A percentile compares a stretch with the other conserved stretches of the same genome.
These are phyloP conservation scores for Corydoras maculifer DNA, from an alignment of 2,113 vertebrate genomes.

Conservation along the genomic window DNA sequence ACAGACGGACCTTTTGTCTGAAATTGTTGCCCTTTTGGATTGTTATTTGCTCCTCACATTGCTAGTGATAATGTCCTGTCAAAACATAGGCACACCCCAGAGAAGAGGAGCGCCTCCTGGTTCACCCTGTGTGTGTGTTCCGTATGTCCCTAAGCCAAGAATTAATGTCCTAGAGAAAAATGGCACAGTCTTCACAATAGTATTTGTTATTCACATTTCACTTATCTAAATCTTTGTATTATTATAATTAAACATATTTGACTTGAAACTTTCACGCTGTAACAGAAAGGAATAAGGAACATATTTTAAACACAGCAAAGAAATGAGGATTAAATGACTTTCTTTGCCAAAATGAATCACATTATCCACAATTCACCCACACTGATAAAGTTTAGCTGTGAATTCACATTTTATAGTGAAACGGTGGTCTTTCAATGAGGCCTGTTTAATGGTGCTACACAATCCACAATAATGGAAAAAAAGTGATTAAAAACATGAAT, in stretches of 20 bases:
- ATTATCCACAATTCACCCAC: too few species aligned
- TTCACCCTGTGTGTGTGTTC: conserved; percentile 19
- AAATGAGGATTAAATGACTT: too few species aligned
- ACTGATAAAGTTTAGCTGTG: too few species aligned
- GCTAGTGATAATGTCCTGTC: conserved; percentile 48
- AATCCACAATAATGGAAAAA: too few species aligned
- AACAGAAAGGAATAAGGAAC: conserved; percentile 3
- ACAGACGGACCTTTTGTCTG: conserved; percentile 56
- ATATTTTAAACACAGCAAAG: too few species aligned
- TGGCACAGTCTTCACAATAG: conserved; percentile 3
- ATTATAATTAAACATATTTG: conserved; percentile 6
- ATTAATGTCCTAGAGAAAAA: conserved; percentile 7
- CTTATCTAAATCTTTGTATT: conserved; percentile 5
- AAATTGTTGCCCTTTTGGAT: conserved; percentile 47
- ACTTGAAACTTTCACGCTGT: conserved; percentile 4
- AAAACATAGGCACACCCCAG: conserved; percentile 47
- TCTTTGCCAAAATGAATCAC: too few species aligned
- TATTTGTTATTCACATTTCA: conserved; percentile 9
- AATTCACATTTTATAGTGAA: too few species aligned
- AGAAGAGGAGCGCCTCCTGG: conserved; percentile 37
- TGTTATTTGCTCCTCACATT: conserved; percentile 52
- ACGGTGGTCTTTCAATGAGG: too few species aligned
- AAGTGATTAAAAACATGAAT: too few species aligned
- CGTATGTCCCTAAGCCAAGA: conserved; percentile 18
- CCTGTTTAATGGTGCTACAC: too few species aligned